phyloP scores from a whole-genome alignment of 2,888 invertebrate species.

The Sinodicranocentrus sp. region DNA sequence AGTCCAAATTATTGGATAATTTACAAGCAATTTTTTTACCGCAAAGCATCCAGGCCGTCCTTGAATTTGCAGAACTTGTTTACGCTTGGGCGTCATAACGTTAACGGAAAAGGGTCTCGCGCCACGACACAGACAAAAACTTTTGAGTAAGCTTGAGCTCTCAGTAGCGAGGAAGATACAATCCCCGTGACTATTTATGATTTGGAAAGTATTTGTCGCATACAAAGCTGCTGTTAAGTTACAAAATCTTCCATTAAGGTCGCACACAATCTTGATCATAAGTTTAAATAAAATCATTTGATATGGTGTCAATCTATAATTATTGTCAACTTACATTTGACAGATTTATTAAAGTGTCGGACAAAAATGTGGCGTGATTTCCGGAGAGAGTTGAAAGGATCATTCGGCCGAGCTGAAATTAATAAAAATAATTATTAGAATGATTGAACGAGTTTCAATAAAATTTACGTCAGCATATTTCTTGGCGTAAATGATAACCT shows the following conservation, averaged over 20 bases:
- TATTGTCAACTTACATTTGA: constrained; percentile 70
- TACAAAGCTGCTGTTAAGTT: constrained; percentile 53
- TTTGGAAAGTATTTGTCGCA: constrained; percentile 67
- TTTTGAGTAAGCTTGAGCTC: constrained; percentile 59
- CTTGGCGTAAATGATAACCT: too few species aligned
- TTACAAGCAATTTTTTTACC: constrained; percentile 33
- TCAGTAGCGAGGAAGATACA: constrained; percentile 67
- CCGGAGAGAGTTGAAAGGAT: constrained; percentile 59
- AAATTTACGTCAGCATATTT: neutral
- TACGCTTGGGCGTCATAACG: constrained; percentile 52
- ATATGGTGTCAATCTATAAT: too few species aligned
- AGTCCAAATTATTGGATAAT: neutral
- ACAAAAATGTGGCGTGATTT: constrained; percentile 69
- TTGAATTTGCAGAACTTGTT: constrained; percentile 64
- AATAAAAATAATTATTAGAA: neutral
- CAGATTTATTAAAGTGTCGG: constrained; percentile 61
- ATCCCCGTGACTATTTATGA: constrained; percentile 71
- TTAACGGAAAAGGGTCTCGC: constrained; percentile 58
- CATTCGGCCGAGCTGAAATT: constrained; percentile 37
- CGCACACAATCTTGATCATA: too few species aligned
- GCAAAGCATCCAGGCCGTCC: constrained; percentile 67
- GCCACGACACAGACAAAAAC: constrained; percentile 64
- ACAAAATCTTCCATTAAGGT: too few species aligned
- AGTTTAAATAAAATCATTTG: too few species aligned
- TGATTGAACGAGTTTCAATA: neutral